Conservation (phyloP, 2,888 invertebrate genomes). For the Ischnura elegans region DNA sequence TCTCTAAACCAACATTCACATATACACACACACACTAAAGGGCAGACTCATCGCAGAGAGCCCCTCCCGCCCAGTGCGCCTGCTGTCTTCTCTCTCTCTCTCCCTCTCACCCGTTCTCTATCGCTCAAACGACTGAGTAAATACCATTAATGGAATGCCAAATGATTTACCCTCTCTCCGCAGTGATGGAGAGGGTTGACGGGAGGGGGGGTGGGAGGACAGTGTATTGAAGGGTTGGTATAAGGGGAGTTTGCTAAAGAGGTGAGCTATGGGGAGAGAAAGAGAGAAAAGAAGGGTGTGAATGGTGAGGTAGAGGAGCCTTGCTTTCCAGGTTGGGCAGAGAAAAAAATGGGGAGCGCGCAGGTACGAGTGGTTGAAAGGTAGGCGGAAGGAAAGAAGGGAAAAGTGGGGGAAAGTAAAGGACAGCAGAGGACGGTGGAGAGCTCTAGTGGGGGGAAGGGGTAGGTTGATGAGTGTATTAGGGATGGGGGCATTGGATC, state of each 20-base stretch:
- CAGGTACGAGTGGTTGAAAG: neutral
- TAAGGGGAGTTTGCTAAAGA: neutral
- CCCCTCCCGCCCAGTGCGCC: neutral
- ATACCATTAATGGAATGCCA: conserved; percentile 67
- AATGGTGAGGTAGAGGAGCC: neutral
- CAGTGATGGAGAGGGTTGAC: conserved; percentile 2
- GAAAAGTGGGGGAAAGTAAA: neutral
- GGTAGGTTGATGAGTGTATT: neutral
- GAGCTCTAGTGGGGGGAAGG: neutral
- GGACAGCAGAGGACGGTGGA: neutral
- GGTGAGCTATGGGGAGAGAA: neutral
- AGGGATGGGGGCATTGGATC: no score
- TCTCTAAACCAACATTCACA: neutral
- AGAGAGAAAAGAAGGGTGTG: neutral
- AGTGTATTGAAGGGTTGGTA: neutral
- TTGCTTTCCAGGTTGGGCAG: no score
- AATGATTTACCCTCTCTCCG: conserved; percentile 59
- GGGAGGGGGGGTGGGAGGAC: neutral
- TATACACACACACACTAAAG: no score
- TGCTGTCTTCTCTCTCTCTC: conserved; percentile 28
- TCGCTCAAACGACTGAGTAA: conserved; percentile 56
- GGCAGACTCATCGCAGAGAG: neutral
- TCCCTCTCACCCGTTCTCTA: neutral
- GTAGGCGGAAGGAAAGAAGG: neutral
- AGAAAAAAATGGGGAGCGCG: neutral